Evolutionary conservation across 2,797 vertebrate genomes (phyloP).

Genomic region (Hephaestus fuliginosus): DNA sequence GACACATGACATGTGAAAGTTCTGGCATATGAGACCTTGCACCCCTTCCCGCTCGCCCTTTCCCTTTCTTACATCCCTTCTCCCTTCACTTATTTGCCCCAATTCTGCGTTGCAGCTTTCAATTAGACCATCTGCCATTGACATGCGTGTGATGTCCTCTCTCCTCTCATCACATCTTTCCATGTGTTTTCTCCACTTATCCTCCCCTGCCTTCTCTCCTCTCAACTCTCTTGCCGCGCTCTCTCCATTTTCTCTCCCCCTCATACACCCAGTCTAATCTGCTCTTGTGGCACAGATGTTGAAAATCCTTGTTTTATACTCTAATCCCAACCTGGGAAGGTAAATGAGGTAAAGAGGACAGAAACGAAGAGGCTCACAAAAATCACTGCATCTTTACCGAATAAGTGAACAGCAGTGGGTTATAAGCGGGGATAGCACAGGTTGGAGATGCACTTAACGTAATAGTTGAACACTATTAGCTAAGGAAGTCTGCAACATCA

Average conservation of each 20-base stretch:
- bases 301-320: slow-evolving; percentile 29
- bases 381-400: slow-evolving; percentile 22
- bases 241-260: slow-evolving; percentile 6
- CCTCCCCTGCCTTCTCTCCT: slow-evolving; percentile 5
- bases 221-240: background rate
- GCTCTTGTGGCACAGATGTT: slow-evolving; percentile 1
- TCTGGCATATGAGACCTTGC: slow-evolving; percentile 41
- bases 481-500: background rate
- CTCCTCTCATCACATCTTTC: slow-evolving; percentile 38
- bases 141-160: slow-evolving; percentile 41
- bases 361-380: too few relatives aligned
- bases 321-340: slow-evolving; percentile 32
- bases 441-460: background rate
- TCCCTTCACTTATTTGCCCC: background rate
- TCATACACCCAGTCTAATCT: slow-evolving; percentile 32
- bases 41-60: background rate
- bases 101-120: slow-evolving; percentile 36
- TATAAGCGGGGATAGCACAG: background rate
- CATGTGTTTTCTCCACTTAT: slow-evolving; percentile 15
- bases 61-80: background rate
- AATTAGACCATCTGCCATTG: slow-evolving; percentile 41
- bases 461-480: slow-evolving; percentile 4
- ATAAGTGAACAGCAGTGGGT: slow-evolving; percentile 25
- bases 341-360: background rate
- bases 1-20: slow-evolving; percentile 40